These are phyloP conservation scores for Haliaeetus leucogaster DNA, from an alignment of 2,113 vertebrate genomes.

Conservation along the genomic window DNA sequence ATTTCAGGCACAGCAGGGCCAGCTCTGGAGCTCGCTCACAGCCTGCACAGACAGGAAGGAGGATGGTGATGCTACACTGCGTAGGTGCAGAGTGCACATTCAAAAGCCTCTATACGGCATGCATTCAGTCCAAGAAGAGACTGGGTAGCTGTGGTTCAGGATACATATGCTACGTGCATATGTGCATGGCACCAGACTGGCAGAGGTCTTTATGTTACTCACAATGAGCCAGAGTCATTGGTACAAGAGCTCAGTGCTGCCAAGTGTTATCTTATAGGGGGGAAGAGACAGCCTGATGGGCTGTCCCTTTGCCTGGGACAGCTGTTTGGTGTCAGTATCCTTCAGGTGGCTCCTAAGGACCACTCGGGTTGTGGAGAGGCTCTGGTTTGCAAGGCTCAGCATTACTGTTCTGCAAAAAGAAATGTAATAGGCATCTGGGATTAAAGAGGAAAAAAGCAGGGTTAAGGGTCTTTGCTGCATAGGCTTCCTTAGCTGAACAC, in stretches of 20 bases:
- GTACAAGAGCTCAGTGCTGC: not conserved
- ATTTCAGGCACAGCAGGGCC: not conserved
- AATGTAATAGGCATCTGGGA: not conserved
- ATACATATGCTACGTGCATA: not conserved
- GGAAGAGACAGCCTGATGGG: not conserved
- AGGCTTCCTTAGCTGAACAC: not conserved
- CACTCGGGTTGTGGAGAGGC: not conserved
- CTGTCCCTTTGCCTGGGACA: not conserved
- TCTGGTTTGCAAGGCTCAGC: not conserved
- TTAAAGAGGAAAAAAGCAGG: not conserved
- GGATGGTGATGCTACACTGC: accelerated
- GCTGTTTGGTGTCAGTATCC: not conserved
- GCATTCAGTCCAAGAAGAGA: not conserved
- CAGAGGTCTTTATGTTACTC: not conserved
- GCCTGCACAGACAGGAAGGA: not conserved
- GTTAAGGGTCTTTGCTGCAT: not conserved
- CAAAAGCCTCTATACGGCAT: not conserved
- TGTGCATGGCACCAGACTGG: not conserved
- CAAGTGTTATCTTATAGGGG: not conserved
- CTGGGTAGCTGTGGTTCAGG: not conserved
- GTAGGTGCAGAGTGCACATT: not conserved
- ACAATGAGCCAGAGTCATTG: not conserved
- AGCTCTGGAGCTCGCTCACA: not conserved
- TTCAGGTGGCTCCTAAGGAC: not conserved
- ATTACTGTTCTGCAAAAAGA: not conserved